These are phyloP conservation scores for Brevimyrus niger DNA, from an alignment of 2,113 vertebrate species.

Conservation along the genomic window DNA sequence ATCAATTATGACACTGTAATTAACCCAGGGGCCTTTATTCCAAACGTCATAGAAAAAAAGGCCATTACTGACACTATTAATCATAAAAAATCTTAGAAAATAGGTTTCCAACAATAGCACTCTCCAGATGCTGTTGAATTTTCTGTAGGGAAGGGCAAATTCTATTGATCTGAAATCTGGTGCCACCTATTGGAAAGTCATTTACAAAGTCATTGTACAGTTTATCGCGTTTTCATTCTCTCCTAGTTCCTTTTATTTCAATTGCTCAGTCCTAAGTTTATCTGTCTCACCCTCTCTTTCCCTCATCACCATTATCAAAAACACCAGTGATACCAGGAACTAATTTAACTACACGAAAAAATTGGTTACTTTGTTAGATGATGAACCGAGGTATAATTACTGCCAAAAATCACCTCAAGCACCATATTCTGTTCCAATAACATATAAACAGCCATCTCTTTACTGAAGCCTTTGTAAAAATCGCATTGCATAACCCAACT, in stretches of 20 bases:
- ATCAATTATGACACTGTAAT: background rate
- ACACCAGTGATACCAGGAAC: background rate
- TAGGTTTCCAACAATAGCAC: background rate
- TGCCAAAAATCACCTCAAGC: background rate
- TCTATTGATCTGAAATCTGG: conserved; percentile 5
- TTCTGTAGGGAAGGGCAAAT: background rate
- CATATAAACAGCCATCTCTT: background rate
- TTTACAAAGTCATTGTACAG: background rate
- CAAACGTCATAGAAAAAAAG: background rate
- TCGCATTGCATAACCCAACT: background rate
- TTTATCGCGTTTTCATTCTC: background rate
- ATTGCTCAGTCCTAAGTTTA: background rate
- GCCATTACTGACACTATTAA: background rate
- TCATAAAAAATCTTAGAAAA: background rate
- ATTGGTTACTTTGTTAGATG: background rate
- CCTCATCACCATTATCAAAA: background rate
- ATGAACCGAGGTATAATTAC: background rate
- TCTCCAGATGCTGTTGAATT: background rate
- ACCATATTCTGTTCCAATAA: background rate
- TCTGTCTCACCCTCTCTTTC: background rate
- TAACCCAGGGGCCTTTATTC: background rate
- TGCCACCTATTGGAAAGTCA: background rate
- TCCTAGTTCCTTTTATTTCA: background rate
- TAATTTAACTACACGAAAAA: background rate
- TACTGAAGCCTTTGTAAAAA: background rate